Evolutionary conservation across 2,797 vertebrate genomes (phyloP), one percentile per base, ranked within the genome.

Genomic region (Lepus oiostolus): DNA sequence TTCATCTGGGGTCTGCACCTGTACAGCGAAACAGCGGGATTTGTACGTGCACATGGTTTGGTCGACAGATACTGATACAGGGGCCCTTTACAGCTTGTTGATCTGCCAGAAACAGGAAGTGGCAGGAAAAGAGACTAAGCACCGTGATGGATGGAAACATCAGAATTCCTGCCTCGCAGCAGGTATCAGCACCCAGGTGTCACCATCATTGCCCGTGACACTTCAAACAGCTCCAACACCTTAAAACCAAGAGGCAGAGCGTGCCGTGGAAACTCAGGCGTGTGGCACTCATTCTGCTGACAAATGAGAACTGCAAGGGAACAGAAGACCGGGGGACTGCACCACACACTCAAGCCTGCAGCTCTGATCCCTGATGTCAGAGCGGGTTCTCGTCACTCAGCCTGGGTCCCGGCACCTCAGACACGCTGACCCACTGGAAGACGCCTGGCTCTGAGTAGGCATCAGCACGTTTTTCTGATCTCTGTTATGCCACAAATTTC

Each of bases 91-190:
- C 35, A 87, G 83, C 84, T 38, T 0, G 0, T 85, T 89, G 91
- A 82, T 85, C 68, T 81, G 14, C 75, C 22, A 85, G 93, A 72
- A 94, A 80, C 28, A 76, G 71, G 86, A 93, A 91, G 68, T 52
- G 70, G 68, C 74, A 93, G 77, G 70, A 75, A 80, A 83, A 93
- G 80, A 79, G 77, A 74, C 67, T 54, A 54, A 89, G 72, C 54
- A 32, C n/a, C 0, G 0, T 54, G 79, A 88, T 13, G 72, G 77
- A 72, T 28, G 30, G 6, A 47, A 47, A 52, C 63, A 26, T 75
- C 93, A 42, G 79, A 77, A 82, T 35, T 76, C 72, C 75, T 42
- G 72, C 28, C 72, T 91, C 74, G 22, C 14, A 32, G 72, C n/a
- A 6, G 9, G n/a, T 21, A 67, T 54, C 52, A 32, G 77, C 76